Base-by-base conservation (phyloP, 1,140 invertebrate species). In the Drosophila arizonae region DNA sequence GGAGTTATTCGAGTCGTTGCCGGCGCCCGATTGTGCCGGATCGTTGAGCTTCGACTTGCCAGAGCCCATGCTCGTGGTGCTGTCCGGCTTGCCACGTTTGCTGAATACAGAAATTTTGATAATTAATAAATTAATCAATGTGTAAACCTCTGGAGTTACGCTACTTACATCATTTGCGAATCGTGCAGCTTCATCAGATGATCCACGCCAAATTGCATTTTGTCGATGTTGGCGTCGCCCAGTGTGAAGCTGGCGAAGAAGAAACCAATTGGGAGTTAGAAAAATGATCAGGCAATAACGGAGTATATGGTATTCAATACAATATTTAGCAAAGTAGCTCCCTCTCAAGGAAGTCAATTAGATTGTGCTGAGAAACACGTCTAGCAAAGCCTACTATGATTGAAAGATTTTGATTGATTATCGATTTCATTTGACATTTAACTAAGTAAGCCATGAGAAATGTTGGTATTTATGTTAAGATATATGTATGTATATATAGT, bases 201-300 rank as follows among this genome's bases (percentile, higher is more conserved):
- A 77, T 90, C 90, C 6, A 90, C 82, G 30, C 90, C 89, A 51
- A 87, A 90, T 60, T 90, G 89, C 79, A 90, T 90, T 52, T 90
- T 88, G 33, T 87, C 85, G 30, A 84, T 90, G 39, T 90, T 86
- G 33, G 81, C 72, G 66, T 90, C 89, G 13, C 79, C 85, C 50
- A 90, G 58, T n/a, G 90, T 90, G 52, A 74, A 81, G 70, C 75
- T 87, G 62, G 30, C 41, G 77, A 69, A 41, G 6, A 30, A n/a
- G 4, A 67, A 51, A 43, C 56, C 10, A 60, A 28, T 48, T 46
- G 5, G 17, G 3, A 30, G 5, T 48, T 33, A 43, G 21, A 21
- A 45, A 30, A 46, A 30, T n/a, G 17, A 30, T 30, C 41, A 33
- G 4, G 43, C n/a, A 13, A 17, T 33, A 9, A 26, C 5, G 6